phyloP scores from a whole-genome alignment of 2,797 vertebrate species.

The Streptopelia turtur region DNA sequence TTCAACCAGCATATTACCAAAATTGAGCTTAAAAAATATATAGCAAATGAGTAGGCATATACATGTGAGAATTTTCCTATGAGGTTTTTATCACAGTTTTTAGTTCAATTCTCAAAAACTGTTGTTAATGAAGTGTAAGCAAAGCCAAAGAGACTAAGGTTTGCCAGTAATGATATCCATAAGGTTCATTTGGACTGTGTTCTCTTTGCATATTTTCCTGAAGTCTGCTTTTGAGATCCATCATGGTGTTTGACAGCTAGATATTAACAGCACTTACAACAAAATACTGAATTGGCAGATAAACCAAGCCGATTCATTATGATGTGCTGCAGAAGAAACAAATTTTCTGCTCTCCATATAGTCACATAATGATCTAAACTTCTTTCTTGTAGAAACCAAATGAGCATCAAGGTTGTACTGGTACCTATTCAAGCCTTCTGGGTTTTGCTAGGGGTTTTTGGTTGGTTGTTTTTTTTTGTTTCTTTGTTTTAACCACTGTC shows the following conservation, averaged over 20 bases:
- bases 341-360: background rate
- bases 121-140: background rate
- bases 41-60: background rate
- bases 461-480: background rate
- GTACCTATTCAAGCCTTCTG: background rate
- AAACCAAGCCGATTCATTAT: background rate
- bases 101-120: background rate
- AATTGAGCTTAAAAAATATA: background rate
- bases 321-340: background rate
- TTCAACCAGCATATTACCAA: background rate
- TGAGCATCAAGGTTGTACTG: background rate
- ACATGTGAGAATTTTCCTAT: background rate
- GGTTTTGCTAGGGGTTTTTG: background rate
- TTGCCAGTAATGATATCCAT: background rate
- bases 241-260: background rate
- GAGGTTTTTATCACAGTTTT: background rate
- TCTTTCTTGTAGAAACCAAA: background rate
- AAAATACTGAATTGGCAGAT: background rate
- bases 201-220: background rate
- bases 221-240: constrained; percentile 2
- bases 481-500: background rate
- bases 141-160: background rate
- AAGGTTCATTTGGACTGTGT: background rate
- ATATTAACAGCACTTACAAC: background rate
- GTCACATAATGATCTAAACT: background rate